Base-by-base conservation (phyloP, 2,797 vertebrate species). In the Lutjanus argentimaculatus region DNA sequence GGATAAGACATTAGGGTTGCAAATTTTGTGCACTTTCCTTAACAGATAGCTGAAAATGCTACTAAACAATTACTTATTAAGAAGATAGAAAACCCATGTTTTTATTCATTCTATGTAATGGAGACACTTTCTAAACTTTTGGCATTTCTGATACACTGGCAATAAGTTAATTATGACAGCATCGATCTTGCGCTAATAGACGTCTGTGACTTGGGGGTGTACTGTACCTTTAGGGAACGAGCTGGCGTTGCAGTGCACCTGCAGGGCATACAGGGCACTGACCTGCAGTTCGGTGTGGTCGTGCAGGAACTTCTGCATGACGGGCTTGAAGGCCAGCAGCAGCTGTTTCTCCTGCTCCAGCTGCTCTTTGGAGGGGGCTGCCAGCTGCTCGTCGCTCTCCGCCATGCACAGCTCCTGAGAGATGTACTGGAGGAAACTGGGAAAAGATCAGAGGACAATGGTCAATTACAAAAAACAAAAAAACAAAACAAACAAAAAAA, bases 231-330 rank as follows among this genome's bases (percentile, higher is more conserved):
- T 99, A 56, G 98, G 98, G 83, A 99, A 99, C 77, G 93, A 92
- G 79, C 94, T 97, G 93, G 96, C 94, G 83, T 98, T 97, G 96
- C 98, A 99, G 96, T 99, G 98, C 92, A 99, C 97, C 96, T 99
- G 98, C 86, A 99, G 96, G 25, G 98, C 98, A 36, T 98, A 99
- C n/a, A 99, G 95, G 83, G 98, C 98, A 82, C 98, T 97, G 95
- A 99, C 97, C 95, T 99, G 98, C 85, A 99, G 97, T 90, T 99
- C 96, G n/a, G 98, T 96, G 56, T 99, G 98, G 95, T 99, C 97
- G 65, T 99, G 98, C 91, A 99, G 97, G 91, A 99, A 99, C 94
- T 99, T 99, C 95, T 99, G 98, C 97, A 99, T 98, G 92, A 99
- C 98, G 0, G 98, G 98, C 94, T 99, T 99, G 92, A 99, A 99